phyloP scores from a whole-genome alignment of 2,113 vertebrate species.

The Pardalotus punctatus region DNA sequence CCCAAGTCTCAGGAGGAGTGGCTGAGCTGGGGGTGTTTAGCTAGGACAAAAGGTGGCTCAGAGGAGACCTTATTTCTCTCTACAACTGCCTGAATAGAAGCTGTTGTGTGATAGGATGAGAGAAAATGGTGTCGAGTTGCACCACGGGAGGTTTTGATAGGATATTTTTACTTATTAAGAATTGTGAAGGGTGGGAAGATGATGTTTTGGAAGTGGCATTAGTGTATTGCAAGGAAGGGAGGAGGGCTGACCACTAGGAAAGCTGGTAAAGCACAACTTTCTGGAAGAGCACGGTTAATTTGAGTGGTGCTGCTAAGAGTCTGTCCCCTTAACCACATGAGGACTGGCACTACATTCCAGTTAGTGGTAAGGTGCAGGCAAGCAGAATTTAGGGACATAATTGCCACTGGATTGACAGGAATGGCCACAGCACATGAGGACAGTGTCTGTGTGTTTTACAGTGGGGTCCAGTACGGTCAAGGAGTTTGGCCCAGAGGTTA shows the following conservation, averaged over 20 bases:
- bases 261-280: not conserved
- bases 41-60: not conserved
- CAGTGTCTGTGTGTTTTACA: not conserved
- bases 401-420: not conserved
- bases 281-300: not conserved
- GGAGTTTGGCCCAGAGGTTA: not conserved
- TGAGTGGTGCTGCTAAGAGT: not conserved
- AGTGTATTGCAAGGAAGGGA: not conserved
- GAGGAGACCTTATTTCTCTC: not conserved
- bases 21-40: not conserved
- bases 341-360: not conserved
- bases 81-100: not conserved
- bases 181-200: not conserved
- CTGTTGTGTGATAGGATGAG: not conserved
- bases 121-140: not conserved
- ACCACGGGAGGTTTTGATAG: not conserved
- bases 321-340: not conserved
- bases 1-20: not conserved
- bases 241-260: not conserved
- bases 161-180: not conserved
- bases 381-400: not conserved
- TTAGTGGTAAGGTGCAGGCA: not conserved
- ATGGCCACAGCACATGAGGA: accelerated
- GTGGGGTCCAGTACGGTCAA: not conserved
- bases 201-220: not conserved